Percentiles rank a stretch among this genome's conserved stretches.
Conservation (phyloP, 2,888 invertebrate species). For the Drosophila melanosoma region DNA sequence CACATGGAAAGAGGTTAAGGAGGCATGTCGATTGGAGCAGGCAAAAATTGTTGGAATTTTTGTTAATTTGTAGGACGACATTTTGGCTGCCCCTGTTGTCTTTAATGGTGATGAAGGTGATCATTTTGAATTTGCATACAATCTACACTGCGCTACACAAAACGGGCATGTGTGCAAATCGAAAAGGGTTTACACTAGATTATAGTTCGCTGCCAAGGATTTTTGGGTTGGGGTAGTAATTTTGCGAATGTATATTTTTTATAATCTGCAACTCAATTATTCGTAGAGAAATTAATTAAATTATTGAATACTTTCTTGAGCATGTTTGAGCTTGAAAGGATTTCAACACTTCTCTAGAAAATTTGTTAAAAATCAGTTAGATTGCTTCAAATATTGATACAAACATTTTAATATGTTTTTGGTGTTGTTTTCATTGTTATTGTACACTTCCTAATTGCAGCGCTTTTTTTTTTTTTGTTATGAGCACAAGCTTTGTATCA, state of each 20-base stretch:
- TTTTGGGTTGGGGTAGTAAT: background rate
- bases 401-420: background rate
- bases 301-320: background rate
- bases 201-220: background rate
- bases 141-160: constrained; percentile 14
- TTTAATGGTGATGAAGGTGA: constrained; percentile 50
- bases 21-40: constrained; percentile 54
- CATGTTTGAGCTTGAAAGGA: background rate
- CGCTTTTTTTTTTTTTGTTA: background rate
- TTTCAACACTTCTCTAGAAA: background rate
- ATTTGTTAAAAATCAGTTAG: background rate
- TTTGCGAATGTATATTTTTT: constrained; percentile 7
- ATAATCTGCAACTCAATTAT: background rate
- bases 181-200: constrained; percentile 17
- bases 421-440: background rate
- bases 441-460: background rate
- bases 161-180: constrained; percentile 1
- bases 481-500: background rate
- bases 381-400: background rate
- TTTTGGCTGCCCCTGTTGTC: constrained; percentile 76
- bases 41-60: constrained; percentile 73
- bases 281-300: constrained; percentile 36
- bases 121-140: constrained; percentile 17
- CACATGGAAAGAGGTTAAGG: constrained; percentile 39
- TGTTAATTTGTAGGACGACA: constrained; percentile 79